Conservation (phyloP, 2,888 invertebrate genomes). For the Protonemura montana region DNA sequence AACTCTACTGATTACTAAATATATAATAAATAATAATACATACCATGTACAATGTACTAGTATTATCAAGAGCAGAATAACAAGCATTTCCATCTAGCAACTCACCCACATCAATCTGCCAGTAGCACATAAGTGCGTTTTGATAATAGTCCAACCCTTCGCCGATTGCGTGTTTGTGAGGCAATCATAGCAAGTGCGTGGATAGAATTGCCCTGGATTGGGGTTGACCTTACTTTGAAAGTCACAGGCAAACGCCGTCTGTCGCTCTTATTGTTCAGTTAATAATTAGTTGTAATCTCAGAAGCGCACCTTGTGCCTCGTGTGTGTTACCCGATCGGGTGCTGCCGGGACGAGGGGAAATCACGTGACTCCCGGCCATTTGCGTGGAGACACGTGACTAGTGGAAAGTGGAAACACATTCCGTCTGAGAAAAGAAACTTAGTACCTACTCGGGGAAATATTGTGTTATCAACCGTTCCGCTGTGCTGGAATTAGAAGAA, state of each 20-base stretch:
- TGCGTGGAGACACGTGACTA: not conserved
- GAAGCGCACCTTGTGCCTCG: no score
- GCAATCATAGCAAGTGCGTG: not conserved
- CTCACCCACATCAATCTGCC: no score
- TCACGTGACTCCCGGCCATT: not conserved
- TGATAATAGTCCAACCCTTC: not conserved
- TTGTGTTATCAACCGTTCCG: not conserved
- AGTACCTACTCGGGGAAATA: not conserved
- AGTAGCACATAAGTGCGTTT: not conserved
- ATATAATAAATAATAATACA: no score
- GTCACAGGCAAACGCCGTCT: not conserved
- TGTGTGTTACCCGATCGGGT: no score
- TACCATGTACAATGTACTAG: no score
- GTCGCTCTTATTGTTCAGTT: not conserved
- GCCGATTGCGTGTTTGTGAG: not conserved
- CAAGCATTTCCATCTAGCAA: no score
- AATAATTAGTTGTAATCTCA: not conserved
- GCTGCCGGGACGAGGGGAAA: not conserved
- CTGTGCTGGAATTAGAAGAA: not conserved
- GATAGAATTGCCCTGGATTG: not conserved
- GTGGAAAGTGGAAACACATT: not conserved
- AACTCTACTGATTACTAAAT: no score
- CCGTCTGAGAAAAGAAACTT: not conserved
- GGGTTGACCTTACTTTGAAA: not conserved
- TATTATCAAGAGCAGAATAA: no score